phyloP scores from a whole-genome alignment of 2,797 vertebrate species.

The Dipus sagitta region DNA sequence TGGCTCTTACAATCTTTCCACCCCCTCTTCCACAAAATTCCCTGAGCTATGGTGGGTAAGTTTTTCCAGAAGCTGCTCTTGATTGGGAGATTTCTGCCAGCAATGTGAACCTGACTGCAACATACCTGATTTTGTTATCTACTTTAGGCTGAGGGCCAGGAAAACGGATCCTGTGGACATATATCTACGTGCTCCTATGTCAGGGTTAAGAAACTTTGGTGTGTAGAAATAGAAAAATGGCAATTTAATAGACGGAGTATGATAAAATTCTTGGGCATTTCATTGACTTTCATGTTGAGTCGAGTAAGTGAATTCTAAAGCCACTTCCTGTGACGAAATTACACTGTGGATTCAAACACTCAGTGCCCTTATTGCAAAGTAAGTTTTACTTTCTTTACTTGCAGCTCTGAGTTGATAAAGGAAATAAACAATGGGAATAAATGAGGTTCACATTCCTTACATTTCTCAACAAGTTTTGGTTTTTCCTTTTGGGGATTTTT shows the following conservation, averaged over 20 bases:
- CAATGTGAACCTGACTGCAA: no score
- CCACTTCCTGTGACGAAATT: not conserved
- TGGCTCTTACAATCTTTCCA: no score
- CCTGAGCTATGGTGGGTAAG: no score
- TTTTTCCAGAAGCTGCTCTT: no score
- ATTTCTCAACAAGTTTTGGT: slow-evolving; percentile 47
- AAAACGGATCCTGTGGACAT: not conserved
- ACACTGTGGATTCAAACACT: not conserved
- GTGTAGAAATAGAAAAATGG: not conserved
- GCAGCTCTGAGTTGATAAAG: not conserved
- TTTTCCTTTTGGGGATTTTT: slow-evolving; percentile 65
- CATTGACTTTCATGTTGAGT: not conserved
- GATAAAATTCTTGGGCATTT: not conserved
- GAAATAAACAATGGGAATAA: not conserved
- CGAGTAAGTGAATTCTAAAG: not conserved
- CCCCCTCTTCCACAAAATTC: no score
- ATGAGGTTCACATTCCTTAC: not conserved
- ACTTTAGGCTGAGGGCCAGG: not conserved
- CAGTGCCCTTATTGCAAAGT: not conserved
- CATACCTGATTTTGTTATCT: not conserved
- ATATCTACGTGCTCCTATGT: not conserved
- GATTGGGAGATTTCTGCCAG: no score
- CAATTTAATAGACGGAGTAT: not conserved
- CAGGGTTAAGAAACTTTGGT: not conserved
- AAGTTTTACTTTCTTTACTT: not conserved